Conservation (phyloP, 37 sponge, comb jelly and placozoan genomes). For the Lycopodina hypogea region DNA sequence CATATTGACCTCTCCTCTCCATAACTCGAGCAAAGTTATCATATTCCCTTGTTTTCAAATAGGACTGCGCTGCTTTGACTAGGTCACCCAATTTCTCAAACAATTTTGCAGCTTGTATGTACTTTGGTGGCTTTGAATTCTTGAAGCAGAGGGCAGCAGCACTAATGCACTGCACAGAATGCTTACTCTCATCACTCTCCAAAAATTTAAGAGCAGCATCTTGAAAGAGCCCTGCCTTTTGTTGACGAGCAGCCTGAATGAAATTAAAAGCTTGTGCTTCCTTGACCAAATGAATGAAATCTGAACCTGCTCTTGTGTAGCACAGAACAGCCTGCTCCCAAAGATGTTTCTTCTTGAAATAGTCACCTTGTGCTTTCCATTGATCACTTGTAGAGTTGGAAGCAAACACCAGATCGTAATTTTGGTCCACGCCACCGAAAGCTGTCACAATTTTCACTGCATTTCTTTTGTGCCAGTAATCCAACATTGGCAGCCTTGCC, state of each 20-base stretch:
- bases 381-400: constrained; percentile 26
- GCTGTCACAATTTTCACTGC: constrained; percentile 46
- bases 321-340: constrained; percentile 70
- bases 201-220: constrained; percentile 61
- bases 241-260: constrained; percentile 19
- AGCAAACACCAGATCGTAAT: constrained; percentile 27
- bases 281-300: constrained; percentile 11
- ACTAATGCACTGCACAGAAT: constrained; percentile 25
- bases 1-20: constrained; percentile 19
- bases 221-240: constrained; percentile 20
- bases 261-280: constrained; percentile 40
- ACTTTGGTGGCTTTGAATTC: constrained; percentile 41
- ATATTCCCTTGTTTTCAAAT: constrained; percentile 32
- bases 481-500: constrained; percentile 59
- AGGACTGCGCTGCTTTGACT: constrained; percentile 39
- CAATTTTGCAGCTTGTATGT: constrained; percentile 42
- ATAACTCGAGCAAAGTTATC: constrained; percentile 36
- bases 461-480: constrained; percentile 50
- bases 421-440: not conserved
- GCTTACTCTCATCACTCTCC: constrained; percentile 32
- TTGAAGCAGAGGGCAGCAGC: constrained; percentile 62
- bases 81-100: constrained; percentile 62
- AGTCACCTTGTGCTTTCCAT: constrained; percentile 60
- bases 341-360: constrained; percentile 43
- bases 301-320: constrained; percentile 54